Evolutionary conservation across 2,888 invertebrate species (phyloP), one percentile per base, ranked within the genome.

Genomic region (Drosophila infuscata): DNA sequence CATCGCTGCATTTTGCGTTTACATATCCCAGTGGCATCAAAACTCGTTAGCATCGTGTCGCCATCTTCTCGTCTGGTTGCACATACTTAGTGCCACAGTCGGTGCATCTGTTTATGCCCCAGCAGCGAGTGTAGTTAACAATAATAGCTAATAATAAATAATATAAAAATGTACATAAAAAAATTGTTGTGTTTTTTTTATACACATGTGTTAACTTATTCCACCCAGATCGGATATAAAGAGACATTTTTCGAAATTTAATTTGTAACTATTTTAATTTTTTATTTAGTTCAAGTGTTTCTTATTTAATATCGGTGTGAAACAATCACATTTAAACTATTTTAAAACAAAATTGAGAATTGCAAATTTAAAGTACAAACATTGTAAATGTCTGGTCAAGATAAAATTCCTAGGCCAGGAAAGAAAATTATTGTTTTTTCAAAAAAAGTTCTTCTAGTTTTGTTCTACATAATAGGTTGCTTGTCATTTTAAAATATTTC

Each of bases 11-110:
- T 79, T 85, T 81, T 36, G 33, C 62, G 48, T 52, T 78, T 54
- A 46, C 78, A 82, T 74, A 78, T 75, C 80, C 73, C 75, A 70
- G 70, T 70, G 74, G 74, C 88, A 73, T 68, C 84, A 70, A 71
- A 69, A 81, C 43, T 60, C 64, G 38, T 54, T 61, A 49, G 66
- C 70, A 53, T 62, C 58, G n/a, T 53, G 38, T 30, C 54, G 38
- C 62, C 70, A 60, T 64, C 64, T 43, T 33, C 49, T 46, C 57
- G 43, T 46, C 56, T 51, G 52, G 63, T 29, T 56, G 46, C 76
- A 56, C 56, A 51, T 46, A 62, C 61, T 46, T 70, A 61, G 36
- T 51, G 56, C 61, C 29, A 61, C 48, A 12, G 15, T 20, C 17
- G 35, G n/a, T 32, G 15, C 33, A 38, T 43, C 46, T 29, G 41